Base-by-base conservation (phyloP, 2,113 vertebrate genomes). In the Ictidomys tridecemlineatus region DNA sequence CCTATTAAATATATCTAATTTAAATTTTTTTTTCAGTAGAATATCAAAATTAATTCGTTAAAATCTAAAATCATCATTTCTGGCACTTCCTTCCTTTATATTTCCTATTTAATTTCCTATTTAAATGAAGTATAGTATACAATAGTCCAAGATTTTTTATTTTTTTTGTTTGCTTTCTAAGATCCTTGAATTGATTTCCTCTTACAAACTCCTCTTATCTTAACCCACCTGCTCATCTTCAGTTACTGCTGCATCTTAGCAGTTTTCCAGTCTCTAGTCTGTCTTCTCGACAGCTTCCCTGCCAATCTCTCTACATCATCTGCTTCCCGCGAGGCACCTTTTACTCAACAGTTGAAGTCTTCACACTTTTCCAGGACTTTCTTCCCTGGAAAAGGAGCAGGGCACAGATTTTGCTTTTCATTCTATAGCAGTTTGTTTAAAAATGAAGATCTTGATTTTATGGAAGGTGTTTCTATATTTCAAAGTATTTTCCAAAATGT, bases 51-150 rank as follows among this genome's bases (percentile, higher is more conserved):
- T 28, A 73, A 2, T 32, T 85, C 74, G 34, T 78, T 80, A 32
- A 95, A 93, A 45, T 12, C 8, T 32, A 89, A 95, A 10, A 20
- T 89, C 20, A n/a, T 42, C 45, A 69, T 91, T 91, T 84, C n/a
- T 45, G 11, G 9, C 3, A 58, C 37, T 34, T 45, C 42, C 51
- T 53, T 53, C 13, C 51, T 16, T 20, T 67, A 0, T 74, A 45
- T 45, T 45, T 45, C 45, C 7, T 45, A 45, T 45, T 45, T 45
- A 45, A 74, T 85, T 79, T 93, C 4, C 8, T 73, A 39, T 11
- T 48, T 67, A 92, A 85, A 39, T 85, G 24, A 80, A 34, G 85
- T 85, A 34, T 11, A 56, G 1, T 9, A 32, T 4, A n/a, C 0
- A 67, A 1, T 79, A 85, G 37, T 42, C 22, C 3, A 56, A 42